phyloP scores from a whole-genome alignment of 2,888 invertebrate genomes.

The Eupithecia subumbrata region DNA sequence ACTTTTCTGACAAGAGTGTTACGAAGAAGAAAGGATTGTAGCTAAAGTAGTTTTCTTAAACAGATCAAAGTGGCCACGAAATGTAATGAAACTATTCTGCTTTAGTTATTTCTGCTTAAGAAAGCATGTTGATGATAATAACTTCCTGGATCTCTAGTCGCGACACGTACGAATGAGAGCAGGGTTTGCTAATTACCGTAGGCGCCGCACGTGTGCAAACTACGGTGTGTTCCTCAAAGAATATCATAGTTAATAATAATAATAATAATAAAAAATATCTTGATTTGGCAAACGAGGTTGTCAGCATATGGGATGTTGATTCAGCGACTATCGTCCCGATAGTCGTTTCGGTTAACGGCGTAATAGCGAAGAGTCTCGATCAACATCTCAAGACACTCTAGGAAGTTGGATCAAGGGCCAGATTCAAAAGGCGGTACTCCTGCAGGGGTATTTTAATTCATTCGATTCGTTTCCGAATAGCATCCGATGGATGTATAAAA shows the following conservation, averaged over 20 bases:
- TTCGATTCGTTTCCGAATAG: too few species aligned
- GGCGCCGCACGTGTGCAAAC: neutral
- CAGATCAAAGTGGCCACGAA: neutral
- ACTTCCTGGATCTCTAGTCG: conserved; percentile 6
- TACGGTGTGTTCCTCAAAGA: neutral
- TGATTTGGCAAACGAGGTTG: too few species aligned
- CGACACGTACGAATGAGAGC: neutral
- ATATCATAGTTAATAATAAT: neutral
- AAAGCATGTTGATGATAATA: neutral
- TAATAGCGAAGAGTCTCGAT: too few species aligned
- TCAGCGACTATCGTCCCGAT: too few species aligned
- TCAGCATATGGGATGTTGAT: too few species aligned
- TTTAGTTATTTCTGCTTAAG: conserved; percentile 1
- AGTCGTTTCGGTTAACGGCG: too few species aligned
- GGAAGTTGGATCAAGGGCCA: too few species aligned
- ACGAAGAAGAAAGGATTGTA: neutral
- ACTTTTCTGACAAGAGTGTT: neutral
- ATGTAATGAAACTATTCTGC: neutral
- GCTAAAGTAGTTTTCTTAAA: neutral
- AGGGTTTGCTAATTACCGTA: neutral
- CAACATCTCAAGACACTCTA: too few species aligned
- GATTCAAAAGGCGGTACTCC: too few species aligned
- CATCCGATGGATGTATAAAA: too few species aligned
- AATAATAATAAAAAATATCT: too few species aligned
- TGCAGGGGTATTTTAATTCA: too few species aligned